Evolutionary conservation across 2,888 invertebrate genomes (phyloP), one percentile per base, ranked within the genome.

Genomic region (Mesopsocus fuscifrons): DNA sequence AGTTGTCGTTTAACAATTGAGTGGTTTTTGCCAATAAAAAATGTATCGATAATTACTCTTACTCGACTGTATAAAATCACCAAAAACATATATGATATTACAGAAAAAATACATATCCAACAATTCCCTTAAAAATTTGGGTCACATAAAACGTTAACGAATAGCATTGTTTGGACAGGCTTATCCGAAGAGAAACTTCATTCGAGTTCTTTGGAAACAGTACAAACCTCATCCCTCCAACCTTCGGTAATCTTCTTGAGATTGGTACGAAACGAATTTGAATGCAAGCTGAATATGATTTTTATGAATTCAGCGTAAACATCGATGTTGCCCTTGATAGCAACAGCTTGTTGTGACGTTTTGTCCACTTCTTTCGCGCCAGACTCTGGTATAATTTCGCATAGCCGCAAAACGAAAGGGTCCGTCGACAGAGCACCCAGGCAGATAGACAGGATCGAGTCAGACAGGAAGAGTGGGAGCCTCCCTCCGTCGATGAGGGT

Each of bases 401-500:
- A 38, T 4, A 38, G 20, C 20, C 20, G 15, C 20, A 20, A 20
- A 5, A 38, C 21, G 21, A 38, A 20, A 18, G 17, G 21, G 11
- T 38, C 38, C 6, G 13, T 20, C 20, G 20, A 38, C 20, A 38
- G 11, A 38, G 21, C 38, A n/a, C 38, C 38, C 11, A 38, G 20
- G 11, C 38, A 38, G n/a, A 38, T 38, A 18, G 38, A 38, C n/a
- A 38, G 21, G 4, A 38, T 20, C 20, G 38, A 38, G 5, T 38
- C 38, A 3, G 38, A 38, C 38, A 38, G 15, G 8, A 38, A 17
- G 5, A 38, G 20, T 4, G 38, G 38, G 13, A 38, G 21, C 11
- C 20, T 13, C 20, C 38, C 38, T 18, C 38, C 38, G 13, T 13
- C 20, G 6, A 38, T 20, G 5, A 38, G 17, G 5, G 6, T 18